Percentiles rank a stretch among this genome's conserved stretches.
These are phyloP conservation scores for Andrena praecox DNA, from an alignment of 2,888 invertebrate genomes.

Conservation along the genomic window DNA sequence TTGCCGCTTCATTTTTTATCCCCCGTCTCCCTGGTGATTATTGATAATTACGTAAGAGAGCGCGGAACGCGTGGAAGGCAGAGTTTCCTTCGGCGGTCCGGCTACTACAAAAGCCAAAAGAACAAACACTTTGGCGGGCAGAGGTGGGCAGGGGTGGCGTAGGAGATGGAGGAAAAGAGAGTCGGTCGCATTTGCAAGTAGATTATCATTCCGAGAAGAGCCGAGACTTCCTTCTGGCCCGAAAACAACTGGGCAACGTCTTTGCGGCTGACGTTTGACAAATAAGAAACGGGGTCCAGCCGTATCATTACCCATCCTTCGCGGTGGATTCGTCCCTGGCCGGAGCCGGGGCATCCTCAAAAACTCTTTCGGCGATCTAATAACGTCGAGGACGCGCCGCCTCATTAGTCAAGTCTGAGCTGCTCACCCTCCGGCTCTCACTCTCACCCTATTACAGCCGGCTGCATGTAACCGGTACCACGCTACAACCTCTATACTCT, in stretches of 20 bases:
- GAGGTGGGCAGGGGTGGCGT: constrained; percentile 10
- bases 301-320: constrained; percentile 85
- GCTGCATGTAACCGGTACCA: constrained; percentile 75
- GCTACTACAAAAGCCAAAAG: constrained; percentile 19
- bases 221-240: constrained; percentile 76
- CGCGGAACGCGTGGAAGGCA: constrained; percentile 20
- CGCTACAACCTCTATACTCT: constrained; percentile 63
- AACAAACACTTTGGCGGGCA: constrained; percentile 9
- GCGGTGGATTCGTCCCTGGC: constrained; percentile 78
- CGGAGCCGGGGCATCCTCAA: constrained; percentile 79
- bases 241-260: constrained; percentile 78
- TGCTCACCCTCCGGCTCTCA: constrained; percentile 70
- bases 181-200: constrained; percentile 74
- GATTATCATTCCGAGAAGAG: constrained; percentile 78
- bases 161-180: background rate
- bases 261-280: constrained; percentile 84
- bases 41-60: constrained; percentile 74
- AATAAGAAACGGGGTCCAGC: constrained; percentile 84
- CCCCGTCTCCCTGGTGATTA: constrained; percentile 59
- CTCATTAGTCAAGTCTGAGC: constrained; percentile 84
- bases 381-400: constrained; percentile 84
- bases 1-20: background rate
- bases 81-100: constrained; percentile 26
- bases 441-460: constrained; percentile 77
- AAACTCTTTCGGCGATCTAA: constrained; percentile 85